Evolutionary conservation across 2,888 invertebrate species (phyloP).

Genomic region (Drosophila niveifrons): DNA sequence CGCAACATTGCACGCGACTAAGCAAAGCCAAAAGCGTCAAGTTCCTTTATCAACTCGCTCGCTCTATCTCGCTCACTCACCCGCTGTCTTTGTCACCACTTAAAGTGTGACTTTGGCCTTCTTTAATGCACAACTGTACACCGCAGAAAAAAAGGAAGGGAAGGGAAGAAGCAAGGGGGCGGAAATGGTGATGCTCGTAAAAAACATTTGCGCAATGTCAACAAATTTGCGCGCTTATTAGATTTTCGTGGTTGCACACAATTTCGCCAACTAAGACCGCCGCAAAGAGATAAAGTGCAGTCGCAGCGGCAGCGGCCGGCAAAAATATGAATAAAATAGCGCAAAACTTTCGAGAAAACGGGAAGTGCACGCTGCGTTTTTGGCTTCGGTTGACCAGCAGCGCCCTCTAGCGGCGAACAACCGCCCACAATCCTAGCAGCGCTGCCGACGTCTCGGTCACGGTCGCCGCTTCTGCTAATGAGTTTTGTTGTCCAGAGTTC

Average conservation of each 20-base stretch:
- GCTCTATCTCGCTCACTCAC: background rate
- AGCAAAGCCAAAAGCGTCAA: constrained; percentile 50
- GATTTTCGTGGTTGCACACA: constrained; percentile 81
- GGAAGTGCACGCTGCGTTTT: constrained; percentile 73
- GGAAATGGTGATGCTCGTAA: constrained; percentile 55
- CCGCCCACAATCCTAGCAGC: constrained; percentile 57
- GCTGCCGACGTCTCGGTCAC: constrained; percentile 62
- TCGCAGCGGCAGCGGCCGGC: constrained; percentile 15
- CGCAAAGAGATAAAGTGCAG: constrained; percentile 71
- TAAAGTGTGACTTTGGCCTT: constrained; percentile 43
- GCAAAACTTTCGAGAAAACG: constrained; percentile 56
- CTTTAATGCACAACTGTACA: constrained; percentile 31
- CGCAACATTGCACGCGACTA: constrained; percentile 59
- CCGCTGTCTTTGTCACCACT: constrained; percentile 14
- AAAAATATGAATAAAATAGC: constrained; percentile 75
- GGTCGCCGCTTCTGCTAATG: constrained; percentile 78
- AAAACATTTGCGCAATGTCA: constrained; percentile 81
- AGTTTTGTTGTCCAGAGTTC: constrained; percentile 78
- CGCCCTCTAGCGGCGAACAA: constrained; percentile 46
- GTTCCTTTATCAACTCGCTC: constrained; percentile 23
- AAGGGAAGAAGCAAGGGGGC: background rate
- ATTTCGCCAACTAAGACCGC: constrained; percentile 80
- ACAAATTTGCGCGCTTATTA: constrained; percentile 81
- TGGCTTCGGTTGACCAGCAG: constrained; percentile 70
- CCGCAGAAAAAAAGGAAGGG: background rate